Evolutionary conservation across 2,797 vertebrate genomes (phyloP).

Genomic region (Kryptopterus vitreolus): DNA sequence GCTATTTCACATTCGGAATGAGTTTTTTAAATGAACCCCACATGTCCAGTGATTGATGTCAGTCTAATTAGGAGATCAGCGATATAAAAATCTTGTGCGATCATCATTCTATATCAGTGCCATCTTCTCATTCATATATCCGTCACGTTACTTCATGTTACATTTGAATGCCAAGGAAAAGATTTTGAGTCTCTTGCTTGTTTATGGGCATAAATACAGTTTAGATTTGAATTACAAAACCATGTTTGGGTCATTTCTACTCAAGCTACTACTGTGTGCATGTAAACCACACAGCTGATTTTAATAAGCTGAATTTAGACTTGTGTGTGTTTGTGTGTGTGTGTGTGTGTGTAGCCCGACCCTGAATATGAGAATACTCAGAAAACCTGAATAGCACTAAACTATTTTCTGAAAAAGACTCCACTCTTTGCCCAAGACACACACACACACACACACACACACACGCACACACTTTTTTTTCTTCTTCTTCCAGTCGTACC

Average conservation of each 20-base stretch:
- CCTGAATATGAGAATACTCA: not conserved
- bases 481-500: slow-evolving; percentile 54
- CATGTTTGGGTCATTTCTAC: not conserved
- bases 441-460: not conserved
- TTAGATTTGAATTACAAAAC: not conserved
- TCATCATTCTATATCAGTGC: not conserved
- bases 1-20: not conserved
- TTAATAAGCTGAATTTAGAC: not conserved
- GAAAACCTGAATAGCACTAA: not conserved
- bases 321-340: no score
- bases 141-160: not conserved
- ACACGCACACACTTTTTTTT: slow-evolving; percentile 1
- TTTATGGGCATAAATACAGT: not conserved
- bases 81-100: not conserved
- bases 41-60: not conserved
- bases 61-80: not conserved
- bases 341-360: not conserved
- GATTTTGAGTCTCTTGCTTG: not conserved
- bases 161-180: not conserved
- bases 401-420: not conserved
- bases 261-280: not conserved
- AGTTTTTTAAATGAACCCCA: not conserved
- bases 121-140: not conserved
- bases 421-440: not conserved
- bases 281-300: not conserved